These are phyloP conservation scores for Galeopsomyia nigrocyanea DNA, from an alignment of 2,888 invertebrate genomes.

Conservation along the genomic window DNA sequence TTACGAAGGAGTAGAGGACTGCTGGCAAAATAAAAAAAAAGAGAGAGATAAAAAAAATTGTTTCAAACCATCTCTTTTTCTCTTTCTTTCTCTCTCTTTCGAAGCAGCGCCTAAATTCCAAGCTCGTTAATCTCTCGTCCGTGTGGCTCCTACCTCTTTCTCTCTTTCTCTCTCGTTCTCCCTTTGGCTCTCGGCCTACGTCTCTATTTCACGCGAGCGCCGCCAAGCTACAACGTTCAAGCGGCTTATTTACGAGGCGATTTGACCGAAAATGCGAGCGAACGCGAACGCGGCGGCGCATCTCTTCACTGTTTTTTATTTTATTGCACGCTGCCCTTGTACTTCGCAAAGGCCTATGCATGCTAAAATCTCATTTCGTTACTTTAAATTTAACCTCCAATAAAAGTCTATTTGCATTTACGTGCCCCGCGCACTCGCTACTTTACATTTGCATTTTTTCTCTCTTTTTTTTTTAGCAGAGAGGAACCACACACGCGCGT, in stretches of 20 bases:
- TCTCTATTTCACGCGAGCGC: conserved; percentile 49
- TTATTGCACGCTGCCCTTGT: no score
- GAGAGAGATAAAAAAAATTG: conserved; percentile 34
- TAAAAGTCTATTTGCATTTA: no score
- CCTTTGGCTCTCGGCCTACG: conserved; percentile 32
- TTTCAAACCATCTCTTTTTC: conserved; percentile 22
- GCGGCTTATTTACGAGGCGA: conserved; percentile 43
- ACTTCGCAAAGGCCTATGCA: no score
- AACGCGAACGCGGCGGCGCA: conserved; percentile 33
- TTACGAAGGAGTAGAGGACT: no score
- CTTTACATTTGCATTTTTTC: not conserved
- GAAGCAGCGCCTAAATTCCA: conserved; percentile 23
- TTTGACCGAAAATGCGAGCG: conserved; percentile 46
- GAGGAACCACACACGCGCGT: no score
- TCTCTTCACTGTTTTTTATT: not conserved
- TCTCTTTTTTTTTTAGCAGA: not conserved
- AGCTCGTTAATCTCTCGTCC: conserved; percentile 51
- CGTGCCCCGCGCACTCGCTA: no score
- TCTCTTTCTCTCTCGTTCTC: conserved; percentile 10
- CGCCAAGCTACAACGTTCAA: conserved; percentile 37
- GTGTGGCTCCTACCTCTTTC: conserved; percentile 5
- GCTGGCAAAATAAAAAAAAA: conserved; percentile 18
- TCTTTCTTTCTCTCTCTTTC: not conserved
- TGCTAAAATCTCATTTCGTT: no score
- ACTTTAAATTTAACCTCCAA: no score